These are phyloP conservation scores for Apostichopus californicus DNA, from an alignment of 35 echinoderm and acorn worm species.

Conservation along the genomic window DNA sequence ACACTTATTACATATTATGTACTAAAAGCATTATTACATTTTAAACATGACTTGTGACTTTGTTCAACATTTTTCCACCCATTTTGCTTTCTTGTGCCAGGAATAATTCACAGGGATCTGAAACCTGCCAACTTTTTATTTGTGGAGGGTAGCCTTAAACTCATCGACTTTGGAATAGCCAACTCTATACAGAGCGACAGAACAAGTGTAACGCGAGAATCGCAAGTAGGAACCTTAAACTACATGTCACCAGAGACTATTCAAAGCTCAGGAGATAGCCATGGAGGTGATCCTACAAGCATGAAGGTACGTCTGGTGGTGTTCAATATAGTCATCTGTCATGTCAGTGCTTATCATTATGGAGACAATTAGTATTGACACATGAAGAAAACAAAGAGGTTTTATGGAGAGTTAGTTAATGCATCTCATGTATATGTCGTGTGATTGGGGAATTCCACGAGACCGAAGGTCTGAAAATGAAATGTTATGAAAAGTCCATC, in stretches of 20 bases:
- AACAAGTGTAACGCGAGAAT: slow-evolving; percentile 85
- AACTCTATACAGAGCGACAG: slow-evolving; percentile 93
- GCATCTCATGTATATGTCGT: too few species aligned
- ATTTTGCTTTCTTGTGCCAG: slow-evolving; percentile 21
- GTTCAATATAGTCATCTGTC: not conserved
- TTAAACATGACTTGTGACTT: too few species aligned
- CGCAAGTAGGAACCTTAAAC: slow-evolving; percentile 91
- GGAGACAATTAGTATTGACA: not conserved
- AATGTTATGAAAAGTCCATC: too few species aligned
- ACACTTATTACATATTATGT: too few species aligned
- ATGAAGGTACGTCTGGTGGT: slow-evolving; percentile 26
- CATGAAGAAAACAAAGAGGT: too few species aligned
- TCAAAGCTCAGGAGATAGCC: slow-evolving; percentile 60
- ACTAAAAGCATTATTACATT: too few species aligned
- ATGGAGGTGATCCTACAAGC: not conserved
- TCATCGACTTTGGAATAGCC: slow-evolving; percentile 98
- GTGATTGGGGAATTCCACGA: too few species aligned
- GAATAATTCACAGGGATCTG: slow-evolving; percentile 93
- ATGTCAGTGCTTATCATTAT: not conserved
- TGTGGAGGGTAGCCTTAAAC: slow-evolving; percentile 90
- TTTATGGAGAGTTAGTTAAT: too few species aligned
- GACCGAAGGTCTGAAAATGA: too few species aligned
- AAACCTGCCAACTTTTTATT: slow-evolving; percentile 98
- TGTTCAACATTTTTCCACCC: too few species aligned
- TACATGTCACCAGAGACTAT: slow-evolving; percentile 99